Evolutionary conservation across 2,888 invertebrate species (phyloP).

Genomic region (Seira sanloemensis): DNA sequence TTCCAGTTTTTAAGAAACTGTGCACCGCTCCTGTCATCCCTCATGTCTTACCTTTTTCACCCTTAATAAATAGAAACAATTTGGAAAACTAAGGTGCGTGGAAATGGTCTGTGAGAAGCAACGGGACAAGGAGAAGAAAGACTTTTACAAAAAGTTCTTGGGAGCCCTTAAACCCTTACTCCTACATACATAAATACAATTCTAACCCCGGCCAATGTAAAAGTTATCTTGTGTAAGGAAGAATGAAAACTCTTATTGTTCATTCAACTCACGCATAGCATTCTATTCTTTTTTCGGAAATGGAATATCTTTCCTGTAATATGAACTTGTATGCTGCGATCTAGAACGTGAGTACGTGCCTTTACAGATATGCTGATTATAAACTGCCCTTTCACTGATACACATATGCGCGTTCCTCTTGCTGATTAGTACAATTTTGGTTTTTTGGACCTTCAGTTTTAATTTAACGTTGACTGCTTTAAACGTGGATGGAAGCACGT

Average conservation of each 20-base stretch:
- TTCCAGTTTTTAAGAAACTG: neutral
- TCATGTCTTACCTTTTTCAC: neutral
- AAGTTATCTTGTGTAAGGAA: too few relatives aligned
- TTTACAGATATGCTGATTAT: slow-evolving; percentile 25
- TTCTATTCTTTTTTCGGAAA: neutral
- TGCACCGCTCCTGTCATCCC: slow-evolving; percentile 10
- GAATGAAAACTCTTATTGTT: neutral
- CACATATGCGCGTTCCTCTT: neutral
- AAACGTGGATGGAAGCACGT: too few relatives aligned
- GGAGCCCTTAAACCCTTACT: too few relatives aligned
- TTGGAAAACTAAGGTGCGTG: slow-evolving; percentile 24
- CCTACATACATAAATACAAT: too few relatives aligned
- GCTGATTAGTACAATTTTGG: neutral
- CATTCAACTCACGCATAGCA: slow-evolving; percentile 1
- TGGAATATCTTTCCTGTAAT: neutral
- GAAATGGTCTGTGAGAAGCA: slow-evolving; percentile 5
- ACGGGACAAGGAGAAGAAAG: slow-evolving; percentile 23
- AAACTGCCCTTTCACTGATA: slow-evolving; percentile 43
- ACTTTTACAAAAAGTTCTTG: too few relatives aligned
- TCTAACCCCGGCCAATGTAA: too few relatives aligned
- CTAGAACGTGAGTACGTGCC: slow-evolving; percentile 46
- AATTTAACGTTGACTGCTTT: too few relatives aligned
- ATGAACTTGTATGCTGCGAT: neutral
- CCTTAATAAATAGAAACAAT: slow-evolving; percentile 54
- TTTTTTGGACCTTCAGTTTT: too few relatives aligned